Evolutionary conservation across 1,140 invertebrate genomes (phyloP), one percentile per base, ranked within the genome.

Genomic region (Hypsibius dujardini): DNA sequence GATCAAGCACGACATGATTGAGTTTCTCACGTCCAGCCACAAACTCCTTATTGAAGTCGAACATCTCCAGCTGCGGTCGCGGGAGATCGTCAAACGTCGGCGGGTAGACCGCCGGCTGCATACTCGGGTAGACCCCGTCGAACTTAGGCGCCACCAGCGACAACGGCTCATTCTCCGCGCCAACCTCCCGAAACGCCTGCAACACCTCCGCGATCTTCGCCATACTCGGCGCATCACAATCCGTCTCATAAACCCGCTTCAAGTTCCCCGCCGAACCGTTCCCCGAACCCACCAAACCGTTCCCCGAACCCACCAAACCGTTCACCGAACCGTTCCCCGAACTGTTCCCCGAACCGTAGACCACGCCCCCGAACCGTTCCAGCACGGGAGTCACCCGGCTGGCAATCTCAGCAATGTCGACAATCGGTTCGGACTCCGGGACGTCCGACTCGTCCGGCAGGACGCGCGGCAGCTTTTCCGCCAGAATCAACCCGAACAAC

Each of bases 21-120:
- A 67, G 12, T 42, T 67, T 67, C 45, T 67, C 62, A 7, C 42
- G 12, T 42, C 45, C 62, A 12, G 62, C 12, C 12, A 45, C 12
- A 42, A 67, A 67, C 62, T 67, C 62, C 45, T 12, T 42, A 7
- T 67, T 45, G 42, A 67, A 67, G 62, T 67, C 42, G 45, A 67
- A 67, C 3, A 67, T 15, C 3, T 67, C 62, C 62, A 67, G 42
- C 62, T 12, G 62, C 42, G 62, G 62, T 7, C 3, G 42, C 12
- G 62, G 42, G 3, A 42, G 12, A 67, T 67, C 62, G 12, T 12
- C 62, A 42, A 67, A 67, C 42, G 42, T 3, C 42, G 62, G 62
- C 42, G 62, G 12, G 45, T 67, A 67, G 7, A 67, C 42, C 12
- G 62, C 62, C 42, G 42, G 62, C 62, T 67, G 62, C 3, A 67